Evolutionary conservation across 2,113 vertebrate genomes (phyloP), one percentile per base, ranked within the genome.

Genomic region (Prietella phreatophila): DNA sequence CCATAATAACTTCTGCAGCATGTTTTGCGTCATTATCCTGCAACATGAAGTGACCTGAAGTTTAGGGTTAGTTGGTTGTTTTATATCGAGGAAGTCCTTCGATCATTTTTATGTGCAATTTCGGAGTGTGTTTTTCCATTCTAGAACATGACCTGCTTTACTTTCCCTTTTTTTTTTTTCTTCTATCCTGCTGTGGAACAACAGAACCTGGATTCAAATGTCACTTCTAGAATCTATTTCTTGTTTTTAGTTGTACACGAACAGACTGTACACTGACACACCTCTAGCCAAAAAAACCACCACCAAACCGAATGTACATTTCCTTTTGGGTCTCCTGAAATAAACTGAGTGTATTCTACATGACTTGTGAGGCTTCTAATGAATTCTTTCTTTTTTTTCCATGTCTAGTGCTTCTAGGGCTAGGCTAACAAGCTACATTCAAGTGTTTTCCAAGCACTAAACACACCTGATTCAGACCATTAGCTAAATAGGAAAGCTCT

Each of bases 391-490:
- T 22, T 67, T 14, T 73, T 20, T 63, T 42, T 42, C 22, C 10
- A 78, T 6, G 11, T 27, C 22, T n/a, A 27, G 75, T 50, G 42
- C 19, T 56, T 85, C 50, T 13, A 36, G n/a, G 65, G 73, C 50
- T 13, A 36, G n/a, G 65, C 67, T 39, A 73, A 56, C 65, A 22
- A 55, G 17, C 15, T 69, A 55, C 47, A 19, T 39, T 82, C 17
- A 22, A 84, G 83, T 84, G 86, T 86, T 85, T 30, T 25, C 42
- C 61, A 75, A 86, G 39, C 30, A 73, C 63, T 82, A 42, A 47
- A 89, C 91, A 91, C 65, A 25, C 30, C 53, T 39, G 67, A 39
- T 85, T 73, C 67, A 36, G 67, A 53, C 73, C 83, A 84, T 84
- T 84, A 56, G 65, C 50, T 56, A 84, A 84, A 25, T 25, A 27